These are phyloP conservation scores for Rhynchophorus ferrugineus DNA, from an alignment of 1,140 invertebrate species.

Conservation along the genomic window DNA sequence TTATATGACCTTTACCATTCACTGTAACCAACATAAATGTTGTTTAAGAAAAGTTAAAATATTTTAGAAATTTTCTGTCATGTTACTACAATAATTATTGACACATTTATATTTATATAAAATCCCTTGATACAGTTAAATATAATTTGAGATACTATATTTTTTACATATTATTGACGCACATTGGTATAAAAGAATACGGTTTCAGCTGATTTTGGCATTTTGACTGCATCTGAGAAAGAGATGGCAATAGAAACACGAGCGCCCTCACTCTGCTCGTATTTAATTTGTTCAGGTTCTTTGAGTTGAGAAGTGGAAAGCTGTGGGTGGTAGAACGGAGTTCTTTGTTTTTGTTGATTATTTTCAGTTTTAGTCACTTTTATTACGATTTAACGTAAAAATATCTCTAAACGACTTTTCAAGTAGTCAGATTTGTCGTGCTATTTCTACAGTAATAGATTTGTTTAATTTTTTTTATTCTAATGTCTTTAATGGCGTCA, in stretches of 20 bases:
- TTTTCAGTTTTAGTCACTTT: slow-evolving; percentile 17
- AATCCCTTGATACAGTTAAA: no score
- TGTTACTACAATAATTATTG: no score
- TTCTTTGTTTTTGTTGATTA: slow-evolving; percentile 24
- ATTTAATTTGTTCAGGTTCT: background rate
- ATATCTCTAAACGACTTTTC: background rate
- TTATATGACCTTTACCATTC: no score
- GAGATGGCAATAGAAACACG: background rate
- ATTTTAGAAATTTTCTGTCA: no score
- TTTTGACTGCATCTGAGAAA: background rate
- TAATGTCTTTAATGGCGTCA: slow-evolving; percentile 20
- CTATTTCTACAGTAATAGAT: background rate
- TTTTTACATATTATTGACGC: slow-evolving; percentile 11
- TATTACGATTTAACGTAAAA: background rate
- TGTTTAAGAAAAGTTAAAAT: no score
- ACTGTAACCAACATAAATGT: no score
- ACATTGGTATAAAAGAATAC: background rate
- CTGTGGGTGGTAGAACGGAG: slow-evolving; percentile 16
- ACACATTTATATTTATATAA: no score
- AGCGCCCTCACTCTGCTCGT: background rate
- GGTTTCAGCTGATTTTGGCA: slow-evolving; percentile 15
- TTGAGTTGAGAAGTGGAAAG: background rate
- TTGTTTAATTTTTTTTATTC: background rate
- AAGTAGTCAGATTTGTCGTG: background rate
- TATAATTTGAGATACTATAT: no score